These are phyloP conservation scores for Tetranychus truncatus DNA, from an alignment of 2,888 invertebrate species.

Conservation along the genomic window DNA sequence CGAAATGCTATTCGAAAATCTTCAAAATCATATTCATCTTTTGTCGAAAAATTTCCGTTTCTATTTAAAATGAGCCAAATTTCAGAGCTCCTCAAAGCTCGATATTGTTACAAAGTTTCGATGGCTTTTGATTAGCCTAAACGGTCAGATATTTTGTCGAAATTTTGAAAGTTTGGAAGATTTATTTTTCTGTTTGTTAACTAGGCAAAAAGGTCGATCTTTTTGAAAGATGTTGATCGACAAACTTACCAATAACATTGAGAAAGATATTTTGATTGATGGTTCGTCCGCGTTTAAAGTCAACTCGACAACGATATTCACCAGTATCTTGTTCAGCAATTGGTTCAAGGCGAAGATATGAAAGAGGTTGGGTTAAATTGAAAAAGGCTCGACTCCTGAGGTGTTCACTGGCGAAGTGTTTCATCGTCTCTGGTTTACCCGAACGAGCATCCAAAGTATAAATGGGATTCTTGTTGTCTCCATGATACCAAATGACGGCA, in stretches of 20 bases:
- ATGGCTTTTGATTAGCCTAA: too few species aligned
- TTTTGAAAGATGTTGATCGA: background rate
- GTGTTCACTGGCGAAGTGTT: constrained; percentile 17
- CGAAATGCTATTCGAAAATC: too few species aligned
- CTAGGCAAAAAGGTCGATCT: too few species aligned
- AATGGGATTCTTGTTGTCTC: constrained; percentile 19
- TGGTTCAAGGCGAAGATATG: constrained; percentile 44
- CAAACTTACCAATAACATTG: constrained; percentile 57
- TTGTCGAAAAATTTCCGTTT: too few species aligned
- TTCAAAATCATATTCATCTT: too few species aligned
- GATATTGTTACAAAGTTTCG: too few species aligned
- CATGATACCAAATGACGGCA: constrained; percentile 25
- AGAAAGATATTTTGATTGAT: constrained; percentile 73
- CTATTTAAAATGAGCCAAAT: too few species aligned
- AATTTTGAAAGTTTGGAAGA: too few species aligned
- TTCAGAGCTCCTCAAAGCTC: too few species aligned
- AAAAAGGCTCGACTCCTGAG: constrained; percentile 13
- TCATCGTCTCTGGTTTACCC: constrained; percentile 11
- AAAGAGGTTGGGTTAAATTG: constrained; percentile 19
- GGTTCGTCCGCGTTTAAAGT: constrained; percentile 72
- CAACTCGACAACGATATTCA: constrained; percentile 68
- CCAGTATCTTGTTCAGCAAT: constrained; percentile 71
- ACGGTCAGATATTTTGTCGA: too few species aligned
- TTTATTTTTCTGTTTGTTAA: background rate
- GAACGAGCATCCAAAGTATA: constrained; percentile 22